These are phyloP conservation scores for Xerus rutilus DNA, from an alignment of 2,797 vertebrate genomes.

Conservation along the genomic window DNA sequence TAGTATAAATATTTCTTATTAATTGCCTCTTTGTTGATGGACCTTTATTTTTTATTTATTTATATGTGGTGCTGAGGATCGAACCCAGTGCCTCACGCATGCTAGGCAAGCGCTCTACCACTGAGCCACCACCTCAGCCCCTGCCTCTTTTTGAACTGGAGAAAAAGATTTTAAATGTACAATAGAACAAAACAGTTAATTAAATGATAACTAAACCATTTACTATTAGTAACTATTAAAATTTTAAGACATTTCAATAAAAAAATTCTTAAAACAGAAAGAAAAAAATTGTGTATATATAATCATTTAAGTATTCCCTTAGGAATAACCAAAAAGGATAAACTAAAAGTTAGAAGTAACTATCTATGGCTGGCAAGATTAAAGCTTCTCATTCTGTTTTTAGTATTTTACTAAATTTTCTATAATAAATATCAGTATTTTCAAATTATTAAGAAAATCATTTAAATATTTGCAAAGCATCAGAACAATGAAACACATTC, in stretches of 20 bases:
- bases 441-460: slow-evolving; percentile 37
- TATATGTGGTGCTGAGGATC: too few relatives aligned
- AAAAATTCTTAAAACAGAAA: slow-evolving; percentile 3
- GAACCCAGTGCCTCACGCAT: too few relatives aligned
- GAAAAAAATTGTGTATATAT: background rate
- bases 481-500: slow-evolving; percentile 40
- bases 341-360: slow-evolving; percentile 46
- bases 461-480: slow-evolving; percentile 50
- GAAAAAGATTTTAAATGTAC: slow-evolving; percentile 29
- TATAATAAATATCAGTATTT: slow-evolving; percentile 11
- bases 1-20: background rate
- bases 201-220: slow-evolving; percentile 36
- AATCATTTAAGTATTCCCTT: background rate
- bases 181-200: background rate
- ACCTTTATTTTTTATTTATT: too few relatives aligned
- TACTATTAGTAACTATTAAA: slow-evolving; percentile 6
- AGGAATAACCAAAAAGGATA: slow-evolving; percentile 54
- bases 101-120: too few relatives aligned
- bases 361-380: slow-evolving; percentile 5
- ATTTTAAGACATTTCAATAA: slow-evolving; percentile 22
- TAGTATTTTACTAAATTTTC: slow-evolving; percentile 46
- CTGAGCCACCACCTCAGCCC: too few relatives aligned
- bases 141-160: background rate
- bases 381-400: background rate
- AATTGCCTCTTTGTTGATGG: background rate